Conservation (phyloP, 2,797 vertebrate genomes). For the Dipus sagitta region DNA sequence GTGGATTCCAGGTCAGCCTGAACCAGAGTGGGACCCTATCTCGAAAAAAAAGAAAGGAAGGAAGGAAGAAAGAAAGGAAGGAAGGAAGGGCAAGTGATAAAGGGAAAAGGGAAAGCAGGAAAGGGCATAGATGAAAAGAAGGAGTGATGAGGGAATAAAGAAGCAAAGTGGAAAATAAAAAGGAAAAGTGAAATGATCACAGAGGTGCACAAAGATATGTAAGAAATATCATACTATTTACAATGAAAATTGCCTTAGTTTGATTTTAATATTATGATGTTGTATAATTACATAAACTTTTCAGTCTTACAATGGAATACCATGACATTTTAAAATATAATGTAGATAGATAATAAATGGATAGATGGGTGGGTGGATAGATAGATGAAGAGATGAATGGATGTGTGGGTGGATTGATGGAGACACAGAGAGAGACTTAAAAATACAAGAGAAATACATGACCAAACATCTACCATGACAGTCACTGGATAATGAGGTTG, state of each 20-base stretch:
- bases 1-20: too few species aligned
- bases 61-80: neutral
- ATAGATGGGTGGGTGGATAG: neutral
- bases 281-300: neutral
- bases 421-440: neutral
- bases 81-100: too few species aligned
- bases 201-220: neutral
- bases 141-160: too few species aligned
- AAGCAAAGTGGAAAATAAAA: neutral
- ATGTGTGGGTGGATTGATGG: neutral
- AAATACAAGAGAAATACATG: neutral
- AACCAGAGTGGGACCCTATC: too few species aligned
- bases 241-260: neutral
- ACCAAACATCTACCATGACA: neutral
- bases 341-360: neutral
- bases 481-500: neutral
- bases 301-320: neutral
- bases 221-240: neutral
- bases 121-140: too few species aligned
- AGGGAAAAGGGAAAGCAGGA: too few species aligned
- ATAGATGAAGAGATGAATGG: neutral
- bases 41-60: too few species aligned
- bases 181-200: neutral
- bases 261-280: neutral
- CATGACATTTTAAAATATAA: neutral